Conservation (phyloP, 35 echinoderm and acorn worm genomes). For the Ophioderma brevispina region DNA sequence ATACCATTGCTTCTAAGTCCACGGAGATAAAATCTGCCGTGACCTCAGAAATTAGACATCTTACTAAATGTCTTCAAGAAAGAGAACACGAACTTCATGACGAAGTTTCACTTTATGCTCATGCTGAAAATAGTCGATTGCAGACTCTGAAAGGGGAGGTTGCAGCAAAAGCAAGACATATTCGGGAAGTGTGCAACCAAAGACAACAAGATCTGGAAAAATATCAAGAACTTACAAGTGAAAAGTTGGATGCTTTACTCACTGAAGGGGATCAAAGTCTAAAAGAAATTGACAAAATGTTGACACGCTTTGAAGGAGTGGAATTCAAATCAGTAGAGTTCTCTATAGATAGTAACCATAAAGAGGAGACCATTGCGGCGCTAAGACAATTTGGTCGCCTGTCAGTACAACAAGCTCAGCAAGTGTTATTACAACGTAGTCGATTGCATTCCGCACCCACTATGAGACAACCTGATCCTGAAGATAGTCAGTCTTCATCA, state of each 20-base stretch:
- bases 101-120: not conserved
- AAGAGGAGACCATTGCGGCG: not conserved
- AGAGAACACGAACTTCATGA: not conserved
- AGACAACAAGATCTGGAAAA: not conserved
- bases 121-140: not conserved
- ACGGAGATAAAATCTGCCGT: not conserved
- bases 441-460: not conserved
- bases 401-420: not conserved
- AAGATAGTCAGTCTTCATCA: too few species aligned
- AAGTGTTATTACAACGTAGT: not conserved
- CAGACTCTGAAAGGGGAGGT: not conserved
- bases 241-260: not conserved
- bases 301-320: not conserved
- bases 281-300: not conserved
- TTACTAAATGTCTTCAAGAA: not conserved
- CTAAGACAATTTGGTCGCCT: not conserved
- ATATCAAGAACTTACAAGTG: not conserved
- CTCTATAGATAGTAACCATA: not conserved
- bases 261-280: not conserved
- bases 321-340: not conserved
- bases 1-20: not conserved
- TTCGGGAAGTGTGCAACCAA: not conserved
- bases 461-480: too few species aligned
- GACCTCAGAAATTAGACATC: not conserved
- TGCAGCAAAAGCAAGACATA: not conserved